Percentiles rank a stretch among this genome's conserved stretches.
phyloP scores from a whole-genome alignment of 2,888 invertebrate species.

The Fissipunctia ypsillon region DNA sequence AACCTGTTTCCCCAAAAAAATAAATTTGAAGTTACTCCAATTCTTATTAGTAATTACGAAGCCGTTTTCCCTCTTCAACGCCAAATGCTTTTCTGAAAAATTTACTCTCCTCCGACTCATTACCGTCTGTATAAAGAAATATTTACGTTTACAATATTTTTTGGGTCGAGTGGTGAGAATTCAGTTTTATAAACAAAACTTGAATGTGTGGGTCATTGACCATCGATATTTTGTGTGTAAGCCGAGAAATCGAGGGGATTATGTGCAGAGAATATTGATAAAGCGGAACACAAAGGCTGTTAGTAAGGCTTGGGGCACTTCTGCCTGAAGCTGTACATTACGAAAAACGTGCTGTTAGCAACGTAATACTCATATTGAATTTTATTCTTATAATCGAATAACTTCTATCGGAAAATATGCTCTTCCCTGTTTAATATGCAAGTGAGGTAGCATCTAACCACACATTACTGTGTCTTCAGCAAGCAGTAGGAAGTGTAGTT shows the following conservation, averaged over 20 bases:
- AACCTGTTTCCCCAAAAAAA: conserved; percentile 44
- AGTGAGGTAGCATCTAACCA: conserved; percentile 47
- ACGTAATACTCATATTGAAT: conserved; percentile 22
- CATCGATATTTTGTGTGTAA: conserved; percentile 51
- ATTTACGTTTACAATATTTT: conserved; percentile 50
- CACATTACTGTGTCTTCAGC: conserved; percentile 51
- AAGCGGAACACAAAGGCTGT: conserved; percentile 46
- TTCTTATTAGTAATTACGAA: conserved; percentile 62
- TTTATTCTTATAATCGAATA: conserved; percentile 32
- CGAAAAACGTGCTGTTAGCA: conserved; percentile 45
- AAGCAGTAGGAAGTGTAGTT: conserved; percentile 64
- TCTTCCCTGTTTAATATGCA: conserved; percentile 43
- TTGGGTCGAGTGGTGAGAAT: conserved; percentile 37
- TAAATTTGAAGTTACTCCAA: conserved; percentile 51
- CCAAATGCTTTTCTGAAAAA: conserved; percentile 57
- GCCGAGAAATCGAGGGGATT: conserved; percentile 27
- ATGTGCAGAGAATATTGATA: conserved; percentile 56
- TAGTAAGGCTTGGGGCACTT: conserved; percentile 47
- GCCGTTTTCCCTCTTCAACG: conserved; percentile 54
- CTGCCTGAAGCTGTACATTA: conserved; percentile 45
- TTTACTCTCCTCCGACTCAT: conserved; percentile 46
- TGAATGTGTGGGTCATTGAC: conserved; percentile 41
- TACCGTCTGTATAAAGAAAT: conserved; percentile 49
- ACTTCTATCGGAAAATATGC: not conserved
- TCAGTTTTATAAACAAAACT: conserved; percentile 51